Evolutionary conservation across 2,113 vertebrate species (phyloP), one percentile per base, ranked within the genome.

Genomic region (Brienomyrus longianalis): DNA sequence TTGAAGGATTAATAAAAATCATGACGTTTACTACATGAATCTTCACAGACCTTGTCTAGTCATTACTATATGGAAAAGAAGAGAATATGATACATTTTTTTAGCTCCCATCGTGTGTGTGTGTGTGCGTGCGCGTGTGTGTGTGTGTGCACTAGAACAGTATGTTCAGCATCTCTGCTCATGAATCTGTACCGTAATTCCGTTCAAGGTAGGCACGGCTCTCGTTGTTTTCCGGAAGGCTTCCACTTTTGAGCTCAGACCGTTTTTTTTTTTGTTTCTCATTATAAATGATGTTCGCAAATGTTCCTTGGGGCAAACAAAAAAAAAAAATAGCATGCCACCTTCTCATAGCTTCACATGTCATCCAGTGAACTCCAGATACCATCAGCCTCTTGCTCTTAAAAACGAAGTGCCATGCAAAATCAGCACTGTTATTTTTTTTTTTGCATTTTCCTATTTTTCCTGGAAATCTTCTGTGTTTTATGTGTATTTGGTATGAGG

Each of bases 381-480:
- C 45, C 66, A 27, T 84, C 39, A 88, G 91, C 89, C 92, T 80
- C 88, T 91, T 86, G 92, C 90, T 92, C 90, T 93, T 92, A 92
- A 92, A 92, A 91, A 66, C 89, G 91, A 87, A 91, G 89, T 51
- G 77, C 91, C 21, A 13, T 93, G 93, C 92, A 92, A 92, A 92
- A 91, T 92, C 92, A 93, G 89, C 91, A 92, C 59, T 90, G 94
- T 45, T 48, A 2, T n/a, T 45, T 39, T n/a, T 45, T 45, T 93
- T 91, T 94, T 91, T 92, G 90, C 31, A 89, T 91, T 91, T 88
- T 90, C 89, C 92, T 88, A 70, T 92, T 91, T 89, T 90, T 92
- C 91, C 93, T 92, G 91, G 89, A 91, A 95, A 39, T 77, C 5
- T 10, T 91, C 94, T 95, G 93, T 95, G n/a, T 7, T 5, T 93